Conservation (phyloP, 2,113 vertebrate species). For the Athene noctua region DNA sequence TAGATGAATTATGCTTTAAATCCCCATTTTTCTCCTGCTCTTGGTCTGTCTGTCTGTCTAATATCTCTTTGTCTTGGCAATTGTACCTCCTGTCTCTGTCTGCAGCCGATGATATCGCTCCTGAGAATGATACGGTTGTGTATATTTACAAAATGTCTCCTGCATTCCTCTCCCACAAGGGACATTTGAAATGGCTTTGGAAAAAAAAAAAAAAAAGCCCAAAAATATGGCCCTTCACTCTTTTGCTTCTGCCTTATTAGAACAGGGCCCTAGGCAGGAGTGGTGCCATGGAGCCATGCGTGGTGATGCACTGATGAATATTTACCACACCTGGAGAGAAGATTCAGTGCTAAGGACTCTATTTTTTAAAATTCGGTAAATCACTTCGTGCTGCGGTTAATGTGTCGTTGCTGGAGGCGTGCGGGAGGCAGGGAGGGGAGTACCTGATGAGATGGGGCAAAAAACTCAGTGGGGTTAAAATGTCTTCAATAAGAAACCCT, state of each 20-base stretch:
- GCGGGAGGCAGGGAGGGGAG: background rate
- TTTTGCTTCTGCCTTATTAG: conserved; percentile 49
- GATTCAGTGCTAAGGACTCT: background rate
- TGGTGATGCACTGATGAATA: conserved; percentile 40
- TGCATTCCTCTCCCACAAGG: background rate
- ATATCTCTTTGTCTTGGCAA: conserved; percentile 45
- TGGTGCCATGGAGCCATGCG: background rate
- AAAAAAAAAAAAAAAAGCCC: background rate
- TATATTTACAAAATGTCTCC: conserved; percentile 45
- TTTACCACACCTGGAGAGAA: background rate
- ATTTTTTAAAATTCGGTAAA: background rate
- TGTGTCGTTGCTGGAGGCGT: background rate
- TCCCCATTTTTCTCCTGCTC: conserved; percentile 40
- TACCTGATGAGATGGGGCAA: background rate
- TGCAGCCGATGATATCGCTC: conserved; percentile 7
- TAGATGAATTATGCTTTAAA: background rate
- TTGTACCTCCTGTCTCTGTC: conserved; percentile 32
- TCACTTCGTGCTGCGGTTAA: background rate
- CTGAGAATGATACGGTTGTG: background rate
- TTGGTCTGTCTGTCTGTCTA: conserved; percentile 13
- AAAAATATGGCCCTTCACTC: conserved; percentile 49
- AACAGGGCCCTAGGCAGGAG: conserved; percentile 42
- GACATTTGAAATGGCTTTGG: conserved; percentile 61
- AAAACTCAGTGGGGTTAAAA: background rate
- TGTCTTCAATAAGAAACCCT: rapidly evolving